Base-by-base conservation (phyloP, 2,888 invertebrate species). In the Euplagia quadripunctaria region DNA sequence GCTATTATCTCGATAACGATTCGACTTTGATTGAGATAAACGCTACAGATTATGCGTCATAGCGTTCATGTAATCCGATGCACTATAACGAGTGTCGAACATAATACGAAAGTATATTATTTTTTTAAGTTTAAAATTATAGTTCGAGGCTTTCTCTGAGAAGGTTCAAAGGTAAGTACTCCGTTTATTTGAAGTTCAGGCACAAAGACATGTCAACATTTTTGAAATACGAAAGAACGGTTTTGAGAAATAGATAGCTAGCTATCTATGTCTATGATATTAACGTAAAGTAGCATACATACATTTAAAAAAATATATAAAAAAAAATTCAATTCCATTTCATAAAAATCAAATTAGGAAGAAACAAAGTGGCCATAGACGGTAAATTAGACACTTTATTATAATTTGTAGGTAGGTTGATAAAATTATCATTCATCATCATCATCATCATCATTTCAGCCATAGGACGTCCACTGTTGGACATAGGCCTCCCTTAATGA, bases 21-120 rank as follows among this genome's bases (percentile, higher is more conserved):
- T 71, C 79, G 80, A 86, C 82, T 82, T 82, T 85, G 83, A 80
- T 86, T 85, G 74, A 74, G 77, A 79, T 85, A 82, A 82, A 80
- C 79, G 78, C 63, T 72, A 67, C 17, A 71, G 73, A 85, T 83
- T 83, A 81, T 77, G 68, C 79, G 79, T 78, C 83, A 83, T 55
- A 63, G 14, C 63, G 72, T 64, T 64, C 64, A 55, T 63, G 72
- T 72, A 43, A 58, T 58, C 31, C 12, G 16, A 64, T 55, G 70
- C 20, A 70, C 70, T 43, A 70, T 52, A 64, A 61, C 58, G 31
- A 61, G 43, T 31, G 16, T 17, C 9, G n/a, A 41, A 61, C 41
- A 17, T 41, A 31, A 31, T 31, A 31, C 31, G 31, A 1, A 31
- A 31, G 31, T 31, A 31, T 63, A 31, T 14, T n/a, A 31, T 11